Evolutionary conservation across 2,888 invertebrate species (phyloP).

Genomic region (Hermodice carunculata): DNA sequence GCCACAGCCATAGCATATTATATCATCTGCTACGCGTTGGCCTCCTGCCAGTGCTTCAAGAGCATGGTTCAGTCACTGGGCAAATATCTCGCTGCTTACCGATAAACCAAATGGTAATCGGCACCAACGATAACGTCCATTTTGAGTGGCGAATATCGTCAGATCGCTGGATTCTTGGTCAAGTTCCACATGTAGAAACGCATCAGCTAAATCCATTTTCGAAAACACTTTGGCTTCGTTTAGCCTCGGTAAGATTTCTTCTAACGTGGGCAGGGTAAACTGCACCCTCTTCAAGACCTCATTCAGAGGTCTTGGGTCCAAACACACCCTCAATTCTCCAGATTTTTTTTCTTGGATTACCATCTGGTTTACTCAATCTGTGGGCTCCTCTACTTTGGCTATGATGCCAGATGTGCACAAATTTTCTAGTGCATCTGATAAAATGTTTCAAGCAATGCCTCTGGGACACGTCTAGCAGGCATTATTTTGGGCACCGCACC

Average conservation of each 20-base stretch:
- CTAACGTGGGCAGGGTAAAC: slow-evolving; percentile 27
- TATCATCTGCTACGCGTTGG: neutral
- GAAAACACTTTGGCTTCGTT: slow-evolving; percentile 28
- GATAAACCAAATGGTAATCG: slow-evolving; percentile 1
- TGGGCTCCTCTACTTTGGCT: neutral
- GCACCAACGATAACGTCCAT: neutral
- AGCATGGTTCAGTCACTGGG: neutral
- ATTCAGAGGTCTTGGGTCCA: slow-evolving; percentile 38
- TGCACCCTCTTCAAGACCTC: slow-evolving; percentile 24
- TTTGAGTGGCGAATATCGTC: neutral
- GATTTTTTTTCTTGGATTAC: neutral
- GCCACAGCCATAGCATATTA: no score
- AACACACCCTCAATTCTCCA: slow-evolving; percentile 36
- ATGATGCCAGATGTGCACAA: neutral
- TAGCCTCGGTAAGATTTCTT: slow-evolving; percentile 29
- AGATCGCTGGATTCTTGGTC: neutral
- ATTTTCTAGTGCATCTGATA: neutral
- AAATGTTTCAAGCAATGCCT: neutral
- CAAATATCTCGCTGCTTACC: neutral
- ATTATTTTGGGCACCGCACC: neutral
- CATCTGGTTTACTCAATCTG: neutral
- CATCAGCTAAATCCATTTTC: slow-evolving; percentile 29
- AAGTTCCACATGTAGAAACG: slow-evolving; percentile 27
- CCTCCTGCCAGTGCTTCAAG: neutral
- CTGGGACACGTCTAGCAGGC: neutral